phyloP scores from a whole-genome alignment of 2,113 vertebrate genomes.

The Polyodon spathula region DNA sequence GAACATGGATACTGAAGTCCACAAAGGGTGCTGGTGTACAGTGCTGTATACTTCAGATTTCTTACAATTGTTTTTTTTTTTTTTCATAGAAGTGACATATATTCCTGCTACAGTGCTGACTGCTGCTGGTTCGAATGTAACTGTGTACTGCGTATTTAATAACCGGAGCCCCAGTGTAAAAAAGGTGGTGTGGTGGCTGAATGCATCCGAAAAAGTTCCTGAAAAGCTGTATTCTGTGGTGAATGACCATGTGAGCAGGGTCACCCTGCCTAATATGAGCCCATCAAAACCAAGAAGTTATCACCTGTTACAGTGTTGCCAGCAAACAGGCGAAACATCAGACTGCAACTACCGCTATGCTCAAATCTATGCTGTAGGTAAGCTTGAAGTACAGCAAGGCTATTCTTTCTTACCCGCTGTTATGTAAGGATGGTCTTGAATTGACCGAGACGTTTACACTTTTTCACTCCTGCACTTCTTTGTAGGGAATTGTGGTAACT shows the following conservation, averaged over 20 bases:
- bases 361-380: conserved; percentile 71
- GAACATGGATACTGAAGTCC: not conserved
- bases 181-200: conserved; percentile 72
- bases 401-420: not conserved
- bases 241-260: conserved; percentile 56
- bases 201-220: conserved; percentile 56
- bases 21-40: not conserved
- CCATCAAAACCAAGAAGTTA: conserved; percentile 61
- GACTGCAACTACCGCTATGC: conserved; percentile 65
- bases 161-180: conserved; percentile 47
- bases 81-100: conserved; percentile 64
- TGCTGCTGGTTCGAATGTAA: conserved; percentile 60
- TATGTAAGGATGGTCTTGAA: not conserved
- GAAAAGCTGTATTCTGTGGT: conserved; percentile 55
- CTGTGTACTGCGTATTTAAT: conserved; percentile 72
- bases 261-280: conserved; percentile 53
- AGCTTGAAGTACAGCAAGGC: conserved; percentile 19
- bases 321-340: conserved; percentile 29
- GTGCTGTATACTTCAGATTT: conserved; percentile 2
- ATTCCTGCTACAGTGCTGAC: conserved; percentile 68
- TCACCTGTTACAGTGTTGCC: conserved; percentile 70
- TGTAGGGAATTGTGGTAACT: too few relatives aligned
- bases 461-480: too few relatives aligned
- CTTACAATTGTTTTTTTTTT: not conserved
- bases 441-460: too few relatives aligned